Evolutionary conservation across 2,888 invertebrate genomes (phyloP), one percentile per base, ranked within the genome.

Genomic region (Colletes collaris): DNA sequence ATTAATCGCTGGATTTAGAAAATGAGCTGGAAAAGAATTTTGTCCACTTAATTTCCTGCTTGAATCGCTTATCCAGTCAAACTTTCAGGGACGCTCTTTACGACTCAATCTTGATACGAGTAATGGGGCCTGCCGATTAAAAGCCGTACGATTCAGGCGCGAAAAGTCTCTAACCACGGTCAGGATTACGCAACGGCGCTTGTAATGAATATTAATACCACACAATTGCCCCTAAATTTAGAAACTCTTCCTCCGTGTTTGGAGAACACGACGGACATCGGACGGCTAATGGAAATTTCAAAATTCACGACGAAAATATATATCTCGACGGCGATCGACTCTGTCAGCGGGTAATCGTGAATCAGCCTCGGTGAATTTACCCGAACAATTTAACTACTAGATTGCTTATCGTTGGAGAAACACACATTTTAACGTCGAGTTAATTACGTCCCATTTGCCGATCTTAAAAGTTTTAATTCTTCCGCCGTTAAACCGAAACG

Each of bases 1-100:
- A 49, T 67, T 67, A 58, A 67, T 67, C 13, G n/a, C 58, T 27
- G 35, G 35, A 66, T 66, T 66, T 56, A n/a, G n/a, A 56, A 44
- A 35, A 66, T 16, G 19, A 4, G 44, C 53, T n/a, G 40, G 58
- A 11, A 16, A 35, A 49, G 67, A 37, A 46, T 59, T 19, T 27
- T 4, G 44, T 46, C 27, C 37, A 2, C 4, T 44, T 10, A 7
- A 56, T 63, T 63, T 13, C 40, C 10, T 16, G 27, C 4, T 27
- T 27, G n/a, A 7, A 27, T 19, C 8, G 44, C 8, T 55, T 10
- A 50, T 8, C 49, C 13, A 50, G 10, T 8, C n/a, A 37, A 8
- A 50, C 59, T 40, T 59, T 68, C 44, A 10, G 35, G 46, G 19
- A 44, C 66, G 4, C 7, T 13, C 27, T 58, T 67, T 67, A 67